Evolutionary conservation across 2,113 vertebrate genomes (phyloP).

Genomic region (Stercorarius parasiticus): DNA sequence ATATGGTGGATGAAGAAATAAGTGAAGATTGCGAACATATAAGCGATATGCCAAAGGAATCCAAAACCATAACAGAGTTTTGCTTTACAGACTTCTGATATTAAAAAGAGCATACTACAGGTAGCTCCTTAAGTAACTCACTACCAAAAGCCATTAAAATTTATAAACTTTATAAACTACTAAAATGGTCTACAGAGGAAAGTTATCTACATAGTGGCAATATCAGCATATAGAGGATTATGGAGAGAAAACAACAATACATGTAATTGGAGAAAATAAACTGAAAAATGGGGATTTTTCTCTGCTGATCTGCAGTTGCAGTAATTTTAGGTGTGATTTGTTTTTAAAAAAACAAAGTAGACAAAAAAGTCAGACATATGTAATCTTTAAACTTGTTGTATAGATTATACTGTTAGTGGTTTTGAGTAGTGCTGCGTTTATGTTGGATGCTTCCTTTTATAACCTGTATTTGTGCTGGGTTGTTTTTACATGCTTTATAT

Average conservation of each 20-base stretch:
- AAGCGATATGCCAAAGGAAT: background rate
- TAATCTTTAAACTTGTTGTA: background rate
- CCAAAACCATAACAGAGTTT: background rate
- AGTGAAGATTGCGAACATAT: background rate
- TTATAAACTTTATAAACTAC: background rate
- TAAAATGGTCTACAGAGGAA: background rate
- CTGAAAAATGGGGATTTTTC: background rate
- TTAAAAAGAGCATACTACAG: background rate
- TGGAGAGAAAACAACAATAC: background rate
- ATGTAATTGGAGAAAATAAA: background rate
- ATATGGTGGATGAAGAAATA: background rate
- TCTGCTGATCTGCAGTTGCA: background rate
- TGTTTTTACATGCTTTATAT: background rate
- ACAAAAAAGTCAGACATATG: background rate
- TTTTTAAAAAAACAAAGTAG: background rate
- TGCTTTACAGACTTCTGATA: background rate
- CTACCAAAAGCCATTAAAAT: background rate
- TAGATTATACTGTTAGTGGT: background rate
- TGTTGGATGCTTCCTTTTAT: background rate
- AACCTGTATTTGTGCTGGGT: background rate
- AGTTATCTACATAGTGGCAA: background rate
- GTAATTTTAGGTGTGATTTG: background rate
- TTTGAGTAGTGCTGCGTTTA: background rate
- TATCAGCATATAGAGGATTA: background rate
- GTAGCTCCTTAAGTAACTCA: background rate